Percentiles rank a stretch among this genome's conserved stretches.
Evolutionary conservation across 2,113 vertebrate genomes (phyloP).

Genomic region (Vanacampus margaritifer): DNA sequence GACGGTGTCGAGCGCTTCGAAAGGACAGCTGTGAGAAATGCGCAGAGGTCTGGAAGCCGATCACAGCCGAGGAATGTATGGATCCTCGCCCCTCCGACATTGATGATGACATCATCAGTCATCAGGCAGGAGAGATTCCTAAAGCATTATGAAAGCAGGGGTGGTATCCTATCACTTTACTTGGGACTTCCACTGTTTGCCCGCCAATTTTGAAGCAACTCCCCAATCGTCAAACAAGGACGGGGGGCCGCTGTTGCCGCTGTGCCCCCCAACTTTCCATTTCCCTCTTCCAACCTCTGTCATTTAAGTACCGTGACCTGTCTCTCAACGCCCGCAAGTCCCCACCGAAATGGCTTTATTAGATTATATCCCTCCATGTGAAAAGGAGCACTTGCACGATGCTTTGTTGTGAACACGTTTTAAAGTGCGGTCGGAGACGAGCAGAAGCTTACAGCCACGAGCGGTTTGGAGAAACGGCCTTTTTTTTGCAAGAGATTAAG

Average conservation of each 20-base stretch:
- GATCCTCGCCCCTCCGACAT: slow-evolving; percentile 3
- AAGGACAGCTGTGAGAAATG: not conserved
- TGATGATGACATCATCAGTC: slow-evolving; percentile 5
- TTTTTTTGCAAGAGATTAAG: slow-evolving; percentile 48
- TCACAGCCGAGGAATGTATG: not conserved
- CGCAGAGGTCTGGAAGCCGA: not conserved
- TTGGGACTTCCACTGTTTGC: slow-evolving; percentile 1
- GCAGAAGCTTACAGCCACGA: slow-evolving; percentile 48
- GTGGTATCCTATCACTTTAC: slow-evolving; percentile 6
- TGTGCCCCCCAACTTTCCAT: slow-evolving; percentile 26
- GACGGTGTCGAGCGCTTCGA: not conserved
- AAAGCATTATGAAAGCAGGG: slow-evolving; percentile 6
- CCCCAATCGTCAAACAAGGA: slow-evolving; percentile 15
- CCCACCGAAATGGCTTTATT: slow-evolving; percentile 27
- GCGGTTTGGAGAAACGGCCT: slow-evolving; percentile 45
- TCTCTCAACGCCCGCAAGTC: slow-evolving; percentile 37
- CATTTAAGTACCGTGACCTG: slow-evolving; percentile 42
- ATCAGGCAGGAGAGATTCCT: slow-evolving; percentile 1
- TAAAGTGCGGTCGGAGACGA: slow-evolving; percentile 46
- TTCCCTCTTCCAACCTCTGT: slow-evolving; percentile 33
- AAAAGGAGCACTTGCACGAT: slow-evolving; percentile 13
- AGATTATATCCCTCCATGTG: slow-evolving; percentile 29
- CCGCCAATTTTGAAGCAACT: slow-evolving; percentile 1
- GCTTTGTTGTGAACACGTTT: slow-evolving; percentile 47
- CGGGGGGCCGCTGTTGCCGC: slow-evolving; percentile 21